Evolutionary conservation across 2,888 invertebrate species (phyloP), one percentile per base, ranked within the genome.

Genomic region (Amphiduros pacificus): DNA sequence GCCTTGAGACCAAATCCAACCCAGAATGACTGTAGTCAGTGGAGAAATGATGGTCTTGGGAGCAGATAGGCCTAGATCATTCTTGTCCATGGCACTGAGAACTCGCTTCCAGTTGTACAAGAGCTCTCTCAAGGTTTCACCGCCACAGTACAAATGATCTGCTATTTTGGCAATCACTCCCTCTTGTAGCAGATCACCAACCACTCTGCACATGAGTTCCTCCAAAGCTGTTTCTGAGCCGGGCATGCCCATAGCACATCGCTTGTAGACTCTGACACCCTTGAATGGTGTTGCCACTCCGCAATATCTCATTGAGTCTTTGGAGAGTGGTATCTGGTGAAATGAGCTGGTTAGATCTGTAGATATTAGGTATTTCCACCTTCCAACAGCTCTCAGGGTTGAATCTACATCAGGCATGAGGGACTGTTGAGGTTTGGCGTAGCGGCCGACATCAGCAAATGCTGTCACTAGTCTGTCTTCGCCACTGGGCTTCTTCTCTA

Each of bases 281-380:
- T 22, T 6, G n/a, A 44, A 44, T 5, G 44, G 6, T 6, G n/a
- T 44, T 6, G 22, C 5, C n/a, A 44, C 22, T 5, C 44, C 44
- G 22, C 44, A 44, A n/a, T 44, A 44, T 17, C 22, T 44, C 20
- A n/a, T 6, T 6, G 44, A 44, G 22, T 44, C 44, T 11, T n/a
- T n/a, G n/a, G n/a, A 22, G 44, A 44, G 44, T n/a, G 44, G 44
- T 6, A 44, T 44, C n/a, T 44, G 44, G 44, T 44, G n/a, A 44
- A 20, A 44, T 6, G 44, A n/a, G 5, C 20, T 20, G 5, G 44
- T 44, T 5, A 44, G 44, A 17, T 44, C 6, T 44, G 44, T 20
- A 22, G 22, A n/a, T 11, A 44, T 44, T 6, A 44, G n/a, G 44
- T 44, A 44, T 22, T 44, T 44, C 44, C 44, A 44, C 20, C 44